Percentiles rank a stretch among this genome's conserved stretches.
Evolutionary conservation across 2,113 vertebrate genomes (phyloP).

Genomic region (Saccopteryx leptura): DNA sequence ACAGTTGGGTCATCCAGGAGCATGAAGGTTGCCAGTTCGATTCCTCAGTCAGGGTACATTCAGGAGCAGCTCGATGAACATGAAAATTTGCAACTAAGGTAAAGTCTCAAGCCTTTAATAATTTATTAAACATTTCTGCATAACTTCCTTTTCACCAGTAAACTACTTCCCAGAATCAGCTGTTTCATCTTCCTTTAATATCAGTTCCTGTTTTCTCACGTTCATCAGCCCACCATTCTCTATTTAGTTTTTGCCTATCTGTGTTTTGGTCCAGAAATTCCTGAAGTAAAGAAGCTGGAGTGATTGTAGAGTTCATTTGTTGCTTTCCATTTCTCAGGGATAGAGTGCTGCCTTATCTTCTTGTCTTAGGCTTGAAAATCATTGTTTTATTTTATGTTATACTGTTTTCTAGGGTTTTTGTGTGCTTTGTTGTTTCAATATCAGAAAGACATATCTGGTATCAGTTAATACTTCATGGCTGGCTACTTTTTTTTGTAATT

Average conservation of each 20-base stretch:
- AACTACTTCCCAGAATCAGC: background rate
- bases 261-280: background rate
- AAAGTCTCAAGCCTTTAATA: background rate
- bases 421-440: background rate
- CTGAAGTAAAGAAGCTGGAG: background rate
- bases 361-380: background rate
- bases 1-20: too few relatives aligned
- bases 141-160: background rate
- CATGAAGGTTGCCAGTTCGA: too few relatives aligned
- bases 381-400: background rate
- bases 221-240: background rate
- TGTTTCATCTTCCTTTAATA: background rate
- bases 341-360: rapidly evolving
- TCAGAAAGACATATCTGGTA: background rate
- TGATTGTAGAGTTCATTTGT: background rate
- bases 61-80: background rate
- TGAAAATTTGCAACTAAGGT: background rate
- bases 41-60: too few relatives aligned
- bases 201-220: background rate
- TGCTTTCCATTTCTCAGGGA: background rate
- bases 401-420: background rate
- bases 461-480: background rate
- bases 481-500: background rate
- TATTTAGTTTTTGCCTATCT: background rate
- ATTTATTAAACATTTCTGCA: background rate